Percentiles rank a stretch among this genome's conserved stretches.
phyloP scores from a whole-genome alignment of 1,140 invertebrate species.

The Arion vulgaris region DNA sequence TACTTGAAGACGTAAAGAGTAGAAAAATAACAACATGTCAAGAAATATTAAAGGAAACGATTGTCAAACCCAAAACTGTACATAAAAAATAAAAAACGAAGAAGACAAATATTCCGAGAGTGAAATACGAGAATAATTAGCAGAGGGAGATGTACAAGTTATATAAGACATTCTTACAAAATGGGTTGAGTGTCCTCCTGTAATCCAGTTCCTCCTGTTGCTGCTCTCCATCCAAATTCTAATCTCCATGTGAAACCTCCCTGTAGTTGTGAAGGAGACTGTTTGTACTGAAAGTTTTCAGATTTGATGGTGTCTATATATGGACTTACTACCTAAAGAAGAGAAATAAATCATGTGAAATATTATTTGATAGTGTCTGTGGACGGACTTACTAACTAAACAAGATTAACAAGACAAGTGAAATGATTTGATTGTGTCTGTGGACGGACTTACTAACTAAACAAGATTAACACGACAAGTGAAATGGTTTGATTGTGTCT shows the following conservation, averaged over 20 bases:
- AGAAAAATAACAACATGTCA: not conserved
- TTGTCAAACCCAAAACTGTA: not conserved
- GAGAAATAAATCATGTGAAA: not conserved
- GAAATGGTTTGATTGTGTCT: too few species aligned
- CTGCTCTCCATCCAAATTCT: slow-evolving; percentile 49
- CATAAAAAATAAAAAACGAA: not conserved
- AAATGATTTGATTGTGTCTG: too few species aligned
- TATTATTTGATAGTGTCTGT: too few species aligned
- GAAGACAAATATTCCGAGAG: not conserved
- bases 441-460: too few species aligned
- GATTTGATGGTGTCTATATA: slow-evolving; percentile 98
- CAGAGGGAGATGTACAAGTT: not conserved
- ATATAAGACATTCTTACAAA: slow-evolving; percentile 23
- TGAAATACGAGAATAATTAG: not conserved
- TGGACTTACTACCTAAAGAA: slow-evolving; percentile 81
- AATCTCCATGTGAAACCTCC: slow-evolving; percentile 51
- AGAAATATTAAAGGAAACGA: slow-evolving; percentile 12
- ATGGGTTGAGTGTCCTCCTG: slow-evolving; percentile 32
- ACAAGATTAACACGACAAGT: too few species aligned
- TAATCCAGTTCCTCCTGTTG: not conserved
- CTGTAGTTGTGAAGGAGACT: slow-evolving; percentile 41
- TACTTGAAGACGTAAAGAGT: not conserved
- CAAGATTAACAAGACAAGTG: too few species aligned
- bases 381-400: too few species aligned
- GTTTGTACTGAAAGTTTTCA: slow-evolving; percentile 83